These are phyloP conservation scores for Barnardius zonarius DNA, from an alignment of 2,113 vertebrate species.

Conservation along the genomic window DNA sequence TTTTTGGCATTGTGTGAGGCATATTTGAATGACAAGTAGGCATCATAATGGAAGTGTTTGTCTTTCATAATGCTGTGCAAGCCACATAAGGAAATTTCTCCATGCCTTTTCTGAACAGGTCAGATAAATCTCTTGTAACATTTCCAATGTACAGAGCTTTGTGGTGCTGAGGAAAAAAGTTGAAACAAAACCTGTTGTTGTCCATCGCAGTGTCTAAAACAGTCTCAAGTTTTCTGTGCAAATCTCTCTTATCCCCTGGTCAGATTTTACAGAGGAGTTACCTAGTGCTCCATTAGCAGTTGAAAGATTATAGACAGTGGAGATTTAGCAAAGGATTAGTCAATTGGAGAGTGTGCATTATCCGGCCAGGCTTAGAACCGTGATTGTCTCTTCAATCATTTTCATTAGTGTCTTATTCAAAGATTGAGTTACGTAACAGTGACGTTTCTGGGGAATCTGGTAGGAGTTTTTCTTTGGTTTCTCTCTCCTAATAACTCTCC, in stretches of 20 bases:
- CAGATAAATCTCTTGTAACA: background rate
- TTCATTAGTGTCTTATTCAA: conserved; percentile 87
- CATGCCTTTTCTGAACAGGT: background rate
- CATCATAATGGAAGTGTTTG: background rate
- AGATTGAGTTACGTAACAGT: conserved; percentile 84
- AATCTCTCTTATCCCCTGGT: conserved; percentile 38
- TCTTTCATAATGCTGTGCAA: background rate
- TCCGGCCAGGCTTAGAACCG: conserved; percentile 77
- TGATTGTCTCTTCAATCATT: conserved; percentile 81
- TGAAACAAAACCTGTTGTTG: background rate
- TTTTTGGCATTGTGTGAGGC: background rate
- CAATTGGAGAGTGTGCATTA: conserved; percentile 71
- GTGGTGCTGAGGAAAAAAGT: background rate
- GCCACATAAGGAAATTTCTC: background rate
- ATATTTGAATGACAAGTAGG: background rate
- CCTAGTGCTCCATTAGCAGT: conserved; percentile 70
- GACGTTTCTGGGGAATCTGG: conserved; percentile 72
- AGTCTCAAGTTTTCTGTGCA: conserved; percentile 34
- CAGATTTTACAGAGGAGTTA: conserved; percentile 68
- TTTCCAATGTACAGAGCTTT: background rate
- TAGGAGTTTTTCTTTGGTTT: conserved; percentile 49
- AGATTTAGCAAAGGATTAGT: conserved; percentile 81
- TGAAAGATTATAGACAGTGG: conserved; percentile 76
- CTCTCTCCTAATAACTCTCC: background rate
- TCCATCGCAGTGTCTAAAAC: background rate